Evolutionary conservation across 2,797 vertebrate genomes (phyloP).

Genomic region (Aplochiton taeniatus): DNA sequence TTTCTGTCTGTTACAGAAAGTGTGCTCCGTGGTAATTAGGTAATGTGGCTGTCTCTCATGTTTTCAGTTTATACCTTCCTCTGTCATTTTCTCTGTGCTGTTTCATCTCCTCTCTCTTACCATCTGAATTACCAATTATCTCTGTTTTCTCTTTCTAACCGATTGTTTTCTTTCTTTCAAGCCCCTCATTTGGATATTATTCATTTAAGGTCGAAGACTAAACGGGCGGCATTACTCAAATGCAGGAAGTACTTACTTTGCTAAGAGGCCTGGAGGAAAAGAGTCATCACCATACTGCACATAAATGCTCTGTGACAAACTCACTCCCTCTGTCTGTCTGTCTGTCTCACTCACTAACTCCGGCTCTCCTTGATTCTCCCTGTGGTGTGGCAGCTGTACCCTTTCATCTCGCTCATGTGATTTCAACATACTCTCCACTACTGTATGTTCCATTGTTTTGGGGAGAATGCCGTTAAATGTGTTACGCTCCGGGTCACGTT

Average conservation of each 20-base stretch:
- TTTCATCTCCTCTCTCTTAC: constrained; percentile 28
- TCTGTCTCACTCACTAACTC: background rate
- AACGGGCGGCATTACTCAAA: constrained; percentile 57
- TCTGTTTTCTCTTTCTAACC: constrained; percentile 42
- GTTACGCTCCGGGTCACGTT: no score
- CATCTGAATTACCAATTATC: constrained; percentile 34
- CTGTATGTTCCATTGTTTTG: no score
- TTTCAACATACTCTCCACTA: no score
- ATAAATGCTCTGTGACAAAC: constrained; percentile 68
- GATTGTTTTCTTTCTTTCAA: constrained; percentile 41
- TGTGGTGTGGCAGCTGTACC: background rate
- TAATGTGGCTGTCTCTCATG: constrained; percentile 13
- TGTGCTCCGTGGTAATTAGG: background rate
- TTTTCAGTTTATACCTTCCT: background rate
- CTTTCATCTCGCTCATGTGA: background rate
- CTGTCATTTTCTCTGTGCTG: constrained; percentile 49
- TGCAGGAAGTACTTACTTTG: constrained; percentile 70
- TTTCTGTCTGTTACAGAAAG: background rate
- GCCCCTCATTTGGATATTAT: constrained; percentile 40
- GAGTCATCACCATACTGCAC: constrained; percentile 72
- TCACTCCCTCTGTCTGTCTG: constrained; percentile 51
- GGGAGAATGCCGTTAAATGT: no score
- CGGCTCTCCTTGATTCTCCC: constrained; percentile 17
- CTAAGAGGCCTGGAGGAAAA: constrained; percentile 64
- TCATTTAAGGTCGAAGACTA: constrained; percentile 62